Evolutionary conservation across 2,797 vertebrate genomes (phyloP).

Genomic region (Onychomys leucogaster): DNA sequence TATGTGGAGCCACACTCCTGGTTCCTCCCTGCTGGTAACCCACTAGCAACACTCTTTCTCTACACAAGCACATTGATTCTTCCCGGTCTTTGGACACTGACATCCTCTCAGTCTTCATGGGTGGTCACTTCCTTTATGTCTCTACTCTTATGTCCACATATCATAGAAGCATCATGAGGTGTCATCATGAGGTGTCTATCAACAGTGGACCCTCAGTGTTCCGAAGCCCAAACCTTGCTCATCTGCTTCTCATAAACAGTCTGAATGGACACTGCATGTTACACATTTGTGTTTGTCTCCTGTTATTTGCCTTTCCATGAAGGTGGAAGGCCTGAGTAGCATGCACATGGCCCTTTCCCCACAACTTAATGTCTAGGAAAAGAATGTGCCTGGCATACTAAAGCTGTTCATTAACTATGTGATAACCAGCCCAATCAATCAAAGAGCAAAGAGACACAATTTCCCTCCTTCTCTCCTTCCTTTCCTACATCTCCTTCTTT

Average conservation of each 20-base stretch:
- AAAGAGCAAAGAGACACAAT: not conserved
- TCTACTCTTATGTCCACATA: not conserved
- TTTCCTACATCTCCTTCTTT: not conserved
- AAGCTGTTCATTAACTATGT: not conserved
- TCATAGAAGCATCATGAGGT: not conserved
- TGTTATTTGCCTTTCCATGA: not conserved
- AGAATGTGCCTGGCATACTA: not conserved
- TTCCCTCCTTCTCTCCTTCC: not conserved
- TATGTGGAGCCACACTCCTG: not conserved
- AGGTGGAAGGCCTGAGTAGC: not conserved
- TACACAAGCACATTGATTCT: accelerated
- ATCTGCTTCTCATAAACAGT: not conserved
- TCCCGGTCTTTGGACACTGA: too few relatives aligned
- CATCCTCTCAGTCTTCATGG: not conserved
- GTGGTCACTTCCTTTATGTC: not conserved
- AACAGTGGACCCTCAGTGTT: not conserved
- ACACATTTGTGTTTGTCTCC: not conserved
- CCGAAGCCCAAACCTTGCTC: not conserved
- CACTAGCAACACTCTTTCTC: not conserved
- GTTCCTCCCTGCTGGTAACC: not conserved
- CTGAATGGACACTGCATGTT: not conserved
- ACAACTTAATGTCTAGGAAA: not conserved
- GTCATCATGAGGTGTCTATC: not conserved
- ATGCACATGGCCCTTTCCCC: not conserved
- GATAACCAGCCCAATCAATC: not conserved